phyloP scores from a whole-genome alignment of 2,888 invertebrate species.

The Alviniconcha strummeri region DNA sequence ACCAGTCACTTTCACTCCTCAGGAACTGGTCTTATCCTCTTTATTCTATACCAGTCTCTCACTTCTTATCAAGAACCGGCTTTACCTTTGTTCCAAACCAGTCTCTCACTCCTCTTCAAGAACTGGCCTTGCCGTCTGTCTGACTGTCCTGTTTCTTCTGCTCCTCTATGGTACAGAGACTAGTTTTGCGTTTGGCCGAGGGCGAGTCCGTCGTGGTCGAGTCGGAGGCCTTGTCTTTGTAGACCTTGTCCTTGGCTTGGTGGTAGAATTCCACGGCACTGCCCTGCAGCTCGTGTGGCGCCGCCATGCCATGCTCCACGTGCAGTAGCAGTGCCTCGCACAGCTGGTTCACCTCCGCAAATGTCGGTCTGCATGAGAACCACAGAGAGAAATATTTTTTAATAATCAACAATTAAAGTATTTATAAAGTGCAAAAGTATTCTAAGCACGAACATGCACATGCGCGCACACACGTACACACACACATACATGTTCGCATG shows the following conservation, averaged over 20 bases:
- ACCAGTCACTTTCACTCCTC: not conserved
- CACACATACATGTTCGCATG: not conserved
- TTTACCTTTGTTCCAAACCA: no score
- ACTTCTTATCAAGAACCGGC: not conserved
- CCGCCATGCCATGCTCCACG: constrained; percentile 58
- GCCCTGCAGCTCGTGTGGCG: constrained; percentile 60
- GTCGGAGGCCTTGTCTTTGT: constrained; percentile 22
- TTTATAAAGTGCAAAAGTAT: no score
- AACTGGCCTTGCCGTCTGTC: no score
- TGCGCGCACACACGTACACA: not conserved
- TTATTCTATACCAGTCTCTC: not conserved
- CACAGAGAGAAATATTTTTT: no score
- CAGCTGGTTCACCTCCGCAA: constrained; percentile 93
- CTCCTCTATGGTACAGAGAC: constrained; percentile 17
- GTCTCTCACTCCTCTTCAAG: no score
- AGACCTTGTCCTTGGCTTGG: constrained; percentile 34
- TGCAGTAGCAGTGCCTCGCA: constrained; percentile 73
- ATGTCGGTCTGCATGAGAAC: constrained; percentile 82
- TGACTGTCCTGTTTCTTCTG: not conserved
- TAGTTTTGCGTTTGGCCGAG: constrained; percentile 3
- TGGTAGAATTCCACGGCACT: constrained; percentile 52
- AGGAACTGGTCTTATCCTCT: not conserved
- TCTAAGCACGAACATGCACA: not conserved
- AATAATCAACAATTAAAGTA: no score
- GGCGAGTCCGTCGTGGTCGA: not conserved